A percentile compares a stretch with the other conserved stretches of the same genome.
Evolutionary conservation across 2,888 invertebrate genomes (phyloP).

Genomic region (Balanococcus diminutus): DNA sequence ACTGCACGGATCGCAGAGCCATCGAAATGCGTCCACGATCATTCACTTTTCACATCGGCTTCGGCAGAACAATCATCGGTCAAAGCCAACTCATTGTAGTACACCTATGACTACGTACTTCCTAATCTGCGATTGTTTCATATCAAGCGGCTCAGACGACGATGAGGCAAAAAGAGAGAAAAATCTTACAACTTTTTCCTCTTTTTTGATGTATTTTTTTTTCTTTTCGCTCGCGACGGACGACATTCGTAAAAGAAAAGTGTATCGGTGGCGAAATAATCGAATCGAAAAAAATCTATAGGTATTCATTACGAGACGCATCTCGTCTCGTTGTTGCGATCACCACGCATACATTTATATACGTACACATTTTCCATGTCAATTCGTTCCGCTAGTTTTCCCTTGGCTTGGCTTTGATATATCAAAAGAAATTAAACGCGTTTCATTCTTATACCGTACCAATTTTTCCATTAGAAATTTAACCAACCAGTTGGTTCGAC

Average conservation of each 20-base stretch:
- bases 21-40: conserved; percentile 12
- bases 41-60: conserved; percentile 12
- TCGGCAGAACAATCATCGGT: neutral
- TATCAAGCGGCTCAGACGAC: neutral
- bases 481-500: neutral
- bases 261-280: neutral
- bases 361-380: conserved; percentile 16
- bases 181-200: neutral
- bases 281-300: neutral
- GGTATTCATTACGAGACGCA: neutral
- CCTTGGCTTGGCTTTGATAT: neutral
- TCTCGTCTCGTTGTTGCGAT: neutral
- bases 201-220: neutral
- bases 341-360: neutral
- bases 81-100: neutral
- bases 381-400: conserved; percentile 34
- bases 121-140: neutral
- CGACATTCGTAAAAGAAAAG: neutral
- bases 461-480: conserved; percentile 34
- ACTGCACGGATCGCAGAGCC: neutral
- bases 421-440: conserved; percentile 12
- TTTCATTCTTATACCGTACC: neutral
- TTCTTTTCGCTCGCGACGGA: neutral
- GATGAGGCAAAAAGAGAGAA: neutral
- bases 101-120: neutral